Evolutionary conservation across 2,888 invertebrate genomes (phyloP).

Genomic region (Sarcophaga subvicina): DNA sequence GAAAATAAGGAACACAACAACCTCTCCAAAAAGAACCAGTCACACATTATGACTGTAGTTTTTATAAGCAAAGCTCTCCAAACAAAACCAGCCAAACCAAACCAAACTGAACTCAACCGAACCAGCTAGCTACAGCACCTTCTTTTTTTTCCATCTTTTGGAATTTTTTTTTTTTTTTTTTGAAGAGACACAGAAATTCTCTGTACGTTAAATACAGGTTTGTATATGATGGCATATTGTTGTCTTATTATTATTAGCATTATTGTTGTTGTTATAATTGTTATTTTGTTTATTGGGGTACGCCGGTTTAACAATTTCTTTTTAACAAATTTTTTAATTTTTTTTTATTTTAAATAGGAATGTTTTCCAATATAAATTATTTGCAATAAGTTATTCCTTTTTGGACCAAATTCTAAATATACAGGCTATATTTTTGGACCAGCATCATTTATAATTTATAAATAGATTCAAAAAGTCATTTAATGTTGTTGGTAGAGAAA

Average conservation of each 20-base stretch:
- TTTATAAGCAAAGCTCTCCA: neutral
- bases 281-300: slow-evolving; percentile 48
- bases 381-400: neutral
- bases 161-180: neutral
- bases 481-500: slow-evolving; percentile 48
- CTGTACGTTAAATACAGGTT: slow-evolving; percentile 66
- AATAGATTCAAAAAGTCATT: slow-evolving; percentile 50
- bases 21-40: slow-evolving; percentile 63
- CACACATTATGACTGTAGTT: neutral
- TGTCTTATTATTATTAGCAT: slow-evolving; percentile 27
- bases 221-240: slow-evolving; percentile 43
- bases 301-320: slow-evolving; percentile 33
- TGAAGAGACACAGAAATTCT: slow-evolving; percentile 56
- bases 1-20: slow-evolving; percentile 54
- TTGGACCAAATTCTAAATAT: slow-evolving; percentile 49
- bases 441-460: neutral
- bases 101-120: slow-evolving; percentile 12
- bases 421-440: slow-evolving; percentile 10
- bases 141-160: neutral
- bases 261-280: too few species aligned
- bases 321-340: slow-evolving; percentile 31
- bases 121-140: slow-evolving; percentile 54
- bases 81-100: slow-evolving; percentile 18
- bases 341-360: slow-evolving; percentile 42
- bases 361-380: neutral